Conservation (phyloP, 2,113 vertebrate species). For the Lontra canadensis region DNA sequence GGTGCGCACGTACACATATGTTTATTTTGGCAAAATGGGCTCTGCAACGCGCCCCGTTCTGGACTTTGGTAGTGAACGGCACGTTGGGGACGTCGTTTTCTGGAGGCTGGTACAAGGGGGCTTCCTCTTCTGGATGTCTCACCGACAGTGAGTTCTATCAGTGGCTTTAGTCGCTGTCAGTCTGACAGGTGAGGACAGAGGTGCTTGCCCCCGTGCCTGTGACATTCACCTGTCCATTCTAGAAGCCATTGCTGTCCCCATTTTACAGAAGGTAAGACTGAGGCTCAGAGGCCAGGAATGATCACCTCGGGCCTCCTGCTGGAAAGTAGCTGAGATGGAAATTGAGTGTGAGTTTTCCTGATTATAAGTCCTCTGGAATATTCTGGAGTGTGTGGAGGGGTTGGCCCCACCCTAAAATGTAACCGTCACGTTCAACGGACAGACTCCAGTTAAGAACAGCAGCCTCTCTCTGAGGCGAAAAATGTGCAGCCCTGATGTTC, state of each 20-base stretch:
- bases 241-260: fast-evolving
- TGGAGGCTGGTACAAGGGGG: neutral
- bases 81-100: neutral
- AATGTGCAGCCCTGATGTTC: fast-evolving
- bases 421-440: no score
- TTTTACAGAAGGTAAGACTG: neutral
- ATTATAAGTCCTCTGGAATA: neutral
- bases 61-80: fast-evolving
- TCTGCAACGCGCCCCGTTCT: fast-evolving
- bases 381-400: neutral
- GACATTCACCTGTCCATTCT: neutral
- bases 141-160: fast-evolving
- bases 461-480: no score
- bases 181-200: neutral
- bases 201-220: no score
- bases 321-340: neutral
- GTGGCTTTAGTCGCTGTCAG: neutral
- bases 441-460: neutral
- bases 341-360: neutral
- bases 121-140: neutral
- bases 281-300: neutral
- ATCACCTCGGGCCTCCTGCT: neutral
- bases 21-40: neutral
- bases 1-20: fast-evolving
- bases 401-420: neutral